phyloP scores from a whole-genome alignment of 2,888 invertebrate genomes.

The Pseudanteris insignis region DNA sequence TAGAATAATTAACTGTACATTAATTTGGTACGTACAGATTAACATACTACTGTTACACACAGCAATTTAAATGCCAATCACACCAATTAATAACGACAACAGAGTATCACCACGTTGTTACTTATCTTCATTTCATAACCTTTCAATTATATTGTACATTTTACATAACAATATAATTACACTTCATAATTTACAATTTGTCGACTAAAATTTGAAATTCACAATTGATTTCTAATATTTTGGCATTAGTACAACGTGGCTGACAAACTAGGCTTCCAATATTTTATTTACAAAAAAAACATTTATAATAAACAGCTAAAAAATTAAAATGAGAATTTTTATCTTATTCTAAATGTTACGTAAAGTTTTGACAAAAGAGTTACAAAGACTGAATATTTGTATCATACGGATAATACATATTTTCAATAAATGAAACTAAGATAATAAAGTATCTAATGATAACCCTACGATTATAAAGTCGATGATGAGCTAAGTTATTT shows the following conservation, averaged over 20 bases:
- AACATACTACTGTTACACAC: conserved; percentile 41
- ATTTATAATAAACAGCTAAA: conserved; percentile 28
- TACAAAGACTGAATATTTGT: conserved; percentile 14
- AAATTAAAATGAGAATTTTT: conserved; percentile 20
- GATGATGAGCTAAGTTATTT: conserved; percentile 28
- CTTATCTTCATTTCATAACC: conserved; percentile 4
- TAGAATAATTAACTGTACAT: background rate
- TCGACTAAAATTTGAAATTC: conserved; percentile 13
- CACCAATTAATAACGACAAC: conserved; percentile 30
- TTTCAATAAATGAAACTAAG: conserved; percentile 10
- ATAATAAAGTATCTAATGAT: no score
- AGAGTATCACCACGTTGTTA: conserved; percentile 40
- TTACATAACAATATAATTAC: conserved; percentile 29
- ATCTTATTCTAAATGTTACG: conserved; percentile 30
- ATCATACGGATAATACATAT: conserved; percentile 16
- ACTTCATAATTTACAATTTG: conserved; percentile 16
- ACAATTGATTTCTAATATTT: conserved; percentile 8
- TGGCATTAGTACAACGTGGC: conserved; percentile 26
- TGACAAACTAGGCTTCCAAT: conserved; percentile 31
- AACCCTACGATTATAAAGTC: conserved; percentile 16
- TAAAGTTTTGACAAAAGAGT: conserved; percentile 18
- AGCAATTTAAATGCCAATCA: conserved; percentile 42
- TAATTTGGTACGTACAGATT: conserved; percentile 1
- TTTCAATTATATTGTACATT: conserved; percentile 15
- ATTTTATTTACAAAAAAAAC: conserved; percentile 35